A percentile compares a stretch with the other conserved stretches of the same genome.
These are phyloP conservation scores for Mesopsocus fuscifrons DNA, from an alignment of 2,888 invertebrate species.

Conservation along the genomic window DNA sequence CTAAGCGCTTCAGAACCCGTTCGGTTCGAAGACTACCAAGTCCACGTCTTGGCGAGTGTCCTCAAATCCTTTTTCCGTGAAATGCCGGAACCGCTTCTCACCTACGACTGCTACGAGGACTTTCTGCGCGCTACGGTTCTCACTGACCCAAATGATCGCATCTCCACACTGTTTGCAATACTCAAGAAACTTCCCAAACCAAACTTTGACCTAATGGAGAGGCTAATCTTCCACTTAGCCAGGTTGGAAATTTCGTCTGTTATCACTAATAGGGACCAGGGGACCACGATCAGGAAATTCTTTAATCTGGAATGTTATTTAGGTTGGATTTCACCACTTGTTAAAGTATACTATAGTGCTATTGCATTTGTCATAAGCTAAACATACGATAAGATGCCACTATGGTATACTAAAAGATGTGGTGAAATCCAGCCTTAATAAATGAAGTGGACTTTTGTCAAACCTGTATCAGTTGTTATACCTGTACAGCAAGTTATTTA, in stretches of 20 bases:
- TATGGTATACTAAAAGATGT: no score
- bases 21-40: slow-evolving; percentile 59
- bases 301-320: slow-evolving; percentile 1
- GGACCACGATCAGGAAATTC: background rate
- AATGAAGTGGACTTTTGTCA: no score
- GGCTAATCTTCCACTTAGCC: slow-evolving; percentile 81
- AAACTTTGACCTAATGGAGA: slow-evolving; percentile 79
- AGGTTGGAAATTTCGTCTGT: no score
- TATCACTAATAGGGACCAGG: no score
- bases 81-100: slow-evolving; percentile 81
- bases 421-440: no score
- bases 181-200: slow-evolving; percentile 74
- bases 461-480: no score
- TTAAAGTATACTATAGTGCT: background rate
- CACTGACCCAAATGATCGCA: slow-evolving; percentile 58
- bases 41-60: slow-evolving; percentile 78
- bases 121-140: slow-evolving; percentile 78
- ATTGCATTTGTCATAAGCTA: no score
- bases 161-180: slow-evolving; percentile 68
- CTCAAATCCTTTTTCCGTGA: slow-evolving; percentile 79
- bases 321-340: no score
- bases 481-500: no score
- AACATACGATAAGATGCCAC: no score
- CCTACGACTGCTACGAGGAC: slow-evolving; percentile 87
- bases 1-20: slow-evolving; percentile 46